Evolutionary conservation across 2,888 invertebrate genomes (phyloP).

Genomic region (Buathra laborator): DNA sequence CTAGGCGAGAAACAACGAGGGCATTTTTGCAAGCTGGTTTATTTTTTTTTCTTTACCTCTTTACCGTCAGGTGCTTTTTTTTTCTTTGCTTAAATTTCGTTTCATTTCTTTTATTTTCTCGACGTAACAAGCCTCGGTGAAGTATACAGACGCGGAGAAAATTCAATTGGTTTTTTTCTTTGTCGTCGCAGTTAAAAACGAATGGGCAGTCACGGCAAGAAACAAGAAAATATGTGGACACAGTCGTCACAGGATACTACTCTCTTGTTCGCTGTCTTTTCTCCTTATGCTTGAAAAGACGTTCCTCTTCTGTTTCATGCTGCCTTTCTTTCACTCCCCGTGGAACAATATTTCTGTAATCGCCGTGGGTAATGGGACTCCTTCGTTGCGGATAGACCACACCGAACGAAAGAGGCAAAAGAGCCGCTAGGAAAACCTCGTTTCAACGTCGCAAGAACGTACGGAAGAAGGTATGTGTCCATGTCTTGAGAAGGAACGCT

Average conservation of each 20-base stretch:
- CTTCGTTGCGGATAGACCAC: conserved; percentile 10
- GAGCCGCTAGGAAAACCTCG: conserved; percentile 32
- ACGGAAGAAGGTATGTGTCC: conserved; percentile 17
- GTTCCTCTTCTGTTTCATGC: not conserved
- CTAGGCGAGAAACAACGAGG: conserved; percentile 56
- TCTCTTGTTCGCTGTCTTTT: conserved; percentile 8
- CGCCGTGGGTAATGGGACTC: conserved; percentile 60
- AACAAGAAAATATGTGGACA: conserved; percentile 30
- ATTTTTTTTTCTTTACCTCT: not conserved
- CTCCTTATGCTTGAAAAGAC: not conserved
- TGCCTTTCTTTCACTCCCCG: conserved; percentile 44
- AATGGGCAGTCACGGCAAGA: not conserved
- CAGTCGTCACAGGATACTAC: conserved; percentile 7
- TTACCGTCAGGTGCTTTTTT: conserved; percentile 3
- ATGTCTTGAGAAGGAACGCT: conserved; percentile 43
- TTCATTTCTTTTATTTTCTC: not conserved
- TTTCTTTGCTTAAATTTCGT: not conserved
- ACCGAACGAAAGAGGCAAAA: conserved; percentile 33
- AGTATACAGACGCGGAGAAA: conserved; percentile 8
- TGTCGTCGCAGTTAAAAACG: not conserved
- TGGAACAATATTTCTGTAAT: conserved; percentile 67
- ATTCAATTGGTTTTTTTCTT: conserved; percentile 46
- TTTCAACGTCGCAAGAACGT: conserved; percentile 34
- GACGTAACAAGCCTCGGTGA: not conserved
- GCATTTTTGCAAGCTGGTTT: conserved; percentile 47